phyloP scores from a whole-genome alignment of 1,140 invertebrate species.

The Rhynchophorus ferrugineus region DNA sequence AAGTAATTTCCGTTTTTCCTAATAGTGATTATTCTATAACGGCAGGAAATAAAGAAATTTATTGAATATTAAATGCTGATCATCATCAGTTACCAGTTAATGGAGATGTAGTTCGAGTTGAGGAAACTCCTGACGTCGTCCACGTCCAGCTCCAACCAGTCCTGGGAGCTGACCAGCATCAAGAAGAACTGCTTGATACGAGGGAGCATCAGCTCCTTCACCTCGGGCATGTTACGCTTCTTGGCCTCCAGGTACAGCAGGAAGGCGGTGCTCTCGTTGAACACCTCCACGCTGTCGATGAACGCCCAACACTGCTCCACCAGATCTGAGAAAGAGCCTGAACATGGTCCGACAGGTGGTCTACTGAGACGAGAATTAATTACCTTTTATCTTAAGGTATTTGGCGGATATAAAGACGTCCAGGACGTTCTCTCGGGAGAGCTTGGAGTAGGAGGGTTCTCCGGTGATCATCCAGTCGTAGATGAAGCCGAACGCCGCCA shows the following conservation, averaged over 20 bases:
- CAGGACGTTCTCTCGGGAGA: slow-evolving; percentile 57
- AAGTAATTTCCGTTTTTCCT: too few species aligned
- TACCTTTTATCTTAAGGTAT: slow-evolving; percentile 57
- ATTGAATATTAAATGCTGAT: too few species aligned
- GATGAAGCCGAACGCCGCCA: slow-evolving; percentile 53
- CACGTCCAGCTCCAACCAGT: slow-evolving; percentile 55
- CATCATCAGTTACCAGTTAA: slow-evolving; percentile 60
- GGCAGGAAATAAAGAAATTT: too few species aligned
- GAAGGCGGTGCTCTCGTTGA: slow-evolving; percentile 64
- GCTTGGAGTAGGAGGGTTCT: slow-evolving; percentile 48
- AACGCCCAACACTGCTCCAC: slow-evolving; percentile 66
- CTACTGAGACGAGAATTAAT: not conserved
- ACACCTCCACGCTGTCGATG: slow-evolving; percentile 57
- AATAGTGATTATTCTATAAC: too few species aligned
- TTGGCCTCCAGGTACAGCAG: slow-evolving; percentile 56
- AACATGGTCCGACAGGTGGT: not conserved
- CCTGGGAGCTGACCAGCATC: slow-evolving; percentile 58
- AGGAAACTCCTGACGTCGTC: slow-evolving; percentile 57
- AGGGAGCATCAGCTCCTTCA: slow-evolving; percentile 64
- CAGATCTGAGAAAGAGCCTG: slow-evolving; percentile 46
- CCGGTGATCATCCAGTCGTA: slow-evolving; percentile 69
- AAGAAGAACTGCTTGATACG: slow-evolving; percentile 65
- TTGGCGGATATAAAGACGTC: slow-evolving; percentile 61
- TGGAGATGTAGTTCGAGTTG: slow-evolving; percentile 58
- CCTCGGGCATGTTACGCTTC: slow-evolving; percentile 46